These are phyloP conservation scores for Dreissena polymorpha DNA, from an alignment of 1,140 invertebrate species.

Conservation along the genomic window DNA sequence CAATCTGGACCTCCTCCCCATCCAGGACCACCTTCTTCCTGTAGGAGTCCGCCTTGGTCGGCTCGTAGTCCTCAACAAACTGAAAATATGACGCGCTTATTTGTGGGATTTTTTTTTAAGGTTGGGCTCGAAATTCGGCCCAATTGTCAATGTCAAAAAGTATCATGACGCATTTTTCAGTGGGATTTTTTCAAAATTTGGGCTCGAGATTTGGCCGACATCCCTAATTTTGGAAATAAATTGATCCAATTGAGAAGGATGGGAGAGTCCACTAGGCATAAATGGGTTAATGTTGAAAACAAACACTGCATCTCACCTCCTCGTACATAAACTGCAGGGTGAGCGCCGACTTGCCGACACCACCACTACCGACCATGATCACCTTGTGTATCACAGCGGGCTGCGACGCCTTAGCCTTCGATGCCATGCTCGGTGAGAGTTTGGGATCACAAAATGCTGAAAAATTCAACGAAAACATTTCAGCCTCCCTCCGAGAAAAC, in stretches of 20 bases:
- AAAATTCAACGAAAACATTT: too few species aligned
- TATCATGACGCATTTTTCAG: background rate
- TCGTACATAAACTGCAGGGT: slow-evolving; percentile 99
- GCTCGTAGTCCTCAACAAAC: slow-evolving; percentile 99
- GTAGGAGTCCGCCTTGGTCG: slow-evolving; percentile 99
- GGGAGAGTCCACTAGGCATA: too few species aligned
- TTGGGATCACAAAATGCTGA: too few species aligned
- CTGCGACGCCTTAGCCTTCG: slow-evolving; percentile 86
- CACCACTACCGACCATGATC: slow-evolving; percentile 99
- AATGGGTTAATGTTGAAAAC: too few species aligned
- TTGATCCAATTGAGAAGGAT: too few species aligned
- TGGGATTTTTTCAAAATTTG: background rate
- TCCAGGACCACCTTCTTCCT: slow-evolving; percentile 96
- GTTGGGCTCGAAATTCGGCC: too few species aligned
- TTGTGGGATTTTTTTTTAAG: too few species aligned
- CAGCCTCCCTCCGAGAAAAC: too few species aligned
- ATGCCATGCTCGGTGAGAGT: slow-evolving; percentile 58
- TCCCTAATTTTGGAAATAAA: too few species aligned
- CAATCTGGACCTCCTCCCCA: slow-evolving; percentile 96
- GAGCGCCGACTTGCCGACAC: slow-evolving; percentile 99
- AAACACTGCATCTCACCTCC: slow-evolving; percentile 84
- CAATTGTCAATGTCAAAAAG: too few species aligned
- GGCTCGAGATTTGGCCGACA: background rate
- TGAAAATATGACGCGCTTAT: slow-evolving; percentile 78
- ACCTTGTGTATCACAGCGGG: slow-evolving; percentile 95